Evolutionary conservation across 1,140 invertebrate genomes (phyloP), one percentile per base, ranked within the genome.

Genomic region (Atta texana): DNA sequence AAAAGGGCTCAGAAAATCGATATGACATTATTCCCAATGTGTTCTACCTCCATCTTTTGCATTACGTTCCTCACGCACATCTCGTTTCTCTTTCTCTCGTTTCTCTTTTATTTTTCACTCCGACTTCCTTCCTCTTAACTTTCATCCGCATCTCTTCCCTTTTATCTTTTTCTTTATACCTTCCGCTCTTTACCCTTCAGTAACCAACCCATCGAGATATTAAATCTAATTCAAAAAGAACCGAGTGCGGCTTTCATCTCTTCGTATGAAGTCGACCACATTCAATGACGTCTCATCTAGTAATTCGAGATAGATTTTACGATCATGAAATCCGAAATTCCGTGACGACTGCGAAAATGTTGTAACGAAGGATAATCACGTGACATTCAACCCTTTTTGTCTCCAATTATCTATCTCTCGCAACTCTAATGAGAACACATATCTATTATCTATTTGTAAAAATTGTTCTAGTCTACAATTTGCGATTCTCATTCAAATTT

Each of bases 11-110:
- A 24, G 57, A 53, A 74, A 84, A 84, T 84, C 80, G 55, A 84
- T 84, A 75, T 75, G 57, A 75, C 80, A 74, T 84, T 84, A 84
- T 84, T 84, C 69, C 55, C 69, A 57, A 84, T 84, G 69, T 84
- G 69, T 82, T 82, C 34, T 24, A 61, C 39, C 39, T 51, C 55
- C 71, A 49, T 84, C 80, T 63, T 74, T 75, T 84, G 39, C 78
- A 81, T 81, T 57, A 34, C 55, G 7, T 71, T 14, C 31, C 28
- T 75, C 57, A 16, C 63, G 39, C 18, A 28, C 12, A 10, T 72
- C 64, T 61, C 80, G n/a, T 59, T 14, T 82, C 53, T 61, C 28
- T 71, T n/a, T 81, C 51, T 57, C 28, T 24, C 31, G 49, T 82
- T 82, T 63, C 28, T 24, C 31, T 59, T 82, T 82, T 63, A 61